These are phyloP conservation scores for Dyspetes luteomarginatus DNA, from an alignment of 2,888 invertebrate species.

Conservation along the genomic window DNA sequence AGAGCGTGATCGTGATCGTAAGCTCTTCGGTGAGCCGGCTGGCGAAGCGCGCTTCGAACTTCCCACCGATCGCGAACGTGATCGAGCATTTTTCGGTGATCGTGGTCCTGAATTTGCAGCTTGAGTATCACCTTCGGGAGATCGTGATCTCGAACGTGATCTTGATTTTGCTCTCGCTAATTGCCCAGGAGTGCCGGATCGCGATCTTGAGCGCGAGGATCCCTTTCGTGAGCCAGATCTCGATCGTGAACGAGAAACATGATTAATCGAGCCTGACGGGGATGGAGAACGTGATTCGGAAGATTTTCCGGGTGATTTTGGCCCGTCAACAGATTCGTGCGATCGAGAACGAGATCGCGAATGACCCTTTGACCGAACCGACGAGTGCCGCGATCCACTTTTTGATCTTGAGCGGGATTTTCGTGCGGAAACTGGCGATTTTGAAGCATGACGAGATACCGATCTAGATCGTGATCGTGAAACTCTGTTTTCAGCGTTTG, in stretches of 20 bases:
- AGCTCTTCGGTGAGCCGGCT: too few species aligned
- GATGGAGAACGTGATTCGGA: constrained; percentile 66
- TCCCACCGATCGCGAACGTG: constrained; percentile 61
- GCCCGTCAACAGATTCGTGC: constrained; percentile 44
- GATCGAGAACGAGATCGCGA: constrained; percentile 62
- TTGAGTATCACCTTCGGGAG: constrained; percentile 15
- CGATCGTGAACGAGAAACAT: constrained; percentile 67
- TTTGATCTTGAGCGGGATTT: constrained; percentile 62
- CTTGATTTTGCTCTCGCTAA: constrained; percentile 68
- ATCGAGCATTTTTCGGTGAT: constrained; percentile 51
- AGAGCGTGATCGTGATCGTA: constrained; percentile 72
- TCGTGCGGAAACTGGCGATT: constrained; percentile 63
- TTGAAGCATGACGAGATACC: constrained; percentile 69
- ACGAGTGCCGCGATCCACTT: constrained; percentile 56
- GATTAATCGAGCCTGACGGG: constrained; percentile 56
- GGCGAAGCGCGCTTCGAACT: too few species aligned
- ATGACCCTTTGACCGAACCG: constrained; percentile 41
- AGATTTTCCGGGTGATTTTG: constrained; percentile 48
- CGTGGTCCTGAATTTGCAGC: constrained; percentile 27
- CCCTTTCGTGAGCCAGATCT: constrained; percentile 74
- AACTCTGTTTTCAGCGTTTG: constrained; percentile 59
- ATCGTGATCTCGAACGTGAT: constrained; percentile 71
- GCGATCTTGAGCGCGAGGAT: constrained; percentile 64
- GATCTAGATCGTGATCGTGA: constrained; percentile 71
- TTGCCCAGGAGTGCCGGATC: constrained; percentile 48